Conservation (phyloP, 2,797 vertebrate species). For the Platalea minor region DNA sequence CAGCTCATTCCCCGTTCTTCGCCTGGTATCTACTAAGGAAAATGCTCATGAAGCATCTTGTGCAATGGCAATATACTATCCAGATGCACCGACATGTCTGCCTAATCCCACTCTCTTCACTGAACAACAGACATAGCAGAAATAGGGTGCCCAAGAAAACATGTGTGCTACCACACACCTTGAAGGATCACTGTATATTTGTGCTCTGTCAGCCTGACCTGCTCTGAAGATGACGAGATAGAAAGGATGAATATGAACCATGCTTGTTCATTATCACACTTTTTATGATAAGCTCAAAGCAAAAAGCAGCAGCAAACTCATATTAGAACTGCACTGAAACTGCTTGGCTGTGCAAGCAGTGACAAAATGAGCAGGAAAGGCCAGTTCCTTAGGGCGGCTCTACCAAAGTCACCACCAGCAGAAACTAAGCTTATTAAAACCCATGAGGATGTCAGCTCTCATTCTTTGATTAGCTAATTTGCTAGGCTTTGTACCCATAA, state of each 20-base stretch:
- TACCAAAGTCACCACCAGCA: neutral
- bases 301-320: neutral
- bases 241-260: neutral
- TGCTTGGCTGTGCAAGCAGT: neutral
- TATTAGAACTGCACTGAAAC: neutral
- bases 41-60: neutral
- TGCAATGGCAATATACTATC: neutral
- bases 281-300: neutral
- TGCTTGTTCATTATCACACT: neutral
- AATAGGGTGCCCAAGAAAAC: neutral
- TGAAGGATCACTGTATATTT: neutral
- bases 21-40: neutral
- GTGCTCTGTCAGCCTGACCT: neutral
- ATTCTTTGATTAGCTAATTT: neutral
- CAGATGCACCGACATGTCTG: neutral
- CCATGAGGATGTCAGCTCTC: neutral
- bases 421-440: neutral
- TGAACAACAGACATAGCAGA: neutral
- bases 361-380: neutral
- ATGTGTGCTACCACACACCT: neutral
- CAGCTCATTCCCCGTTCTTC: neutral
- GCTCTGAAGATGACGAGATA: neutral
- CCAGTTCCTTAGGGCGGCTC: neutral
- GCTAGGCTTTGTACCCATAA: neutral
- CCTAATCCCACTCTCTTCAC: neutral